Conservation (phyloP, 2,113 vertebrate genomes). For the Martes martes region DNA sequence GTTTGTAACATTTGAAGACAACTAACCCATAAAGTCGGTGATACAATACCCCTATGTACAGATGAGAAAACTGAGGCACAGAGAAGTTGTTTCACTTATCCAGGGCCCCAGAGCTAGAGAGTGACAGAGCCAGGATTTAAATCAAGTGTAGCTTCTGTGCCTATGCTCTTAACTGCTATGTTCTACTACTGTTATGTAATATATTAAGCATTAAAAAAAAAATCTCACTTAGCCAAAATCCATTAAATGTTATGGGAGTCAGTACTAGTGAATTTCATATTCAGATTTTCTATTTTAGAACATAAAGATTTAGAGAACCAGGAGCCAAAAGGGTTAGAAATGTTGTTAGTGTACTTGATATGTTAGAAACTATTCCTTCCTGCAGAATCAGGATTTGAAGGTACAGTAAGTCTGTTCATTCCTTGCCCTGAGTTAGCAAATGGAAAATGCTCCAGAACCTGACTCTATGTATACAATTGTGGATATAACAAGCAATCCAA, state of each 20-base stretch:
- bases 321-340: background rate
- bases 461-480: fast-evolving
- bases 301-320: background rate
- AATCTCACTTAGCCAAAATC: background rate
- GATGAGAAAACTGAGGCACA: background rate
- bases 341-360: background rate
- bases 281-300: background rate
- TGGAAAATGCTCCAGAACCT: background rate
- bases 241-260: background rate
- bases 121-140: background rate
- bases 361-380: background rate
- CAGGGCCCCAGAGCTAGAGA: background rate
- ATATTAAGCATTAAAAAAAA: background rate
- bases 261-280: background rate
- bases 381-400: background rate
- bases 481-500: background rate
- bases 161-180: background rate
- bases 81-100: background rate
- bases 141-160: background rate
- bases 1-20: background rate
- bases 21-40: background rate
- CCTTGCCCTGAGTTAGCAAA: background rate
- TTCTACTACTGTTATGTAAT: background rate
- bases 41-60: background rate
- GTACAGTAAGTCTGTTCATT: background rate